phyloP scores from a whole-genome alignment of 2,797 vertebrate genomes.

The Furcifer pardalis region DNA sequence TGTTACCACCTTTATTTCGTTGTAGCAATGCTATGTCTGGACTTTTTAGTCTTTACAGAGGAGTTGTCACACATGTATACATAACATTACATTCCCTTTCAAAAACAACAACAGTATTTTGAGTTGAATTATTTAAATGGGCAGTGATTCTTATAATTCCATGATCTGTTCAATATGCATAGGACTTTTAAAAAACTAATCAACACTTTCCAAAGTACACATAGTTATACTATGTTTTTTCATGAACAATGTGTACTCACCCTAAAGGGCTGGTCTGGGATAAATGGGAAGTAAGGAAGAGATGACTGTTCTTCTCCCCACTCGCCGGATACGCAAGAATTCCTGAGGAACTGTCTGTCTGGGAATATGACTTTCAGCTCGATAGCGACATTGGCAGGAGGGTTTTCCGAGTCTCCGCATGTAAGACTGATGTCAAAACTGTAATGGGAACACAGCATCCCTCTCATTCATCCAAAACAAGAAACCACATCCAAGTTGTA shows the following conservation, averaged over 20 bases:
- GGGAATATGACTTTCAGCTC: conserved; percentile 92
- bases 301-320: conserved; percentile 90
- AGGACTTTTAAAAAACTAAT: background rate
- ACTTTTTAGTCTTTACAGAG: background rate
- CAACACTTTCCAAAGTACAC: background rate
- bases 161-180: conserved; percentile 18
- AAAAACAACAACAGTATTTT: fast-evolving
- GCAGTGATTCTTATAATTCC: fast-evolving
- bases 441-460: conserved; percentile 51
- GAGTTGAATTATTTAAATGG: fast-evolving
- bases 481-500: background rate
- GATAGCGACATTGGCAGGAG: conserved; percentile 87
- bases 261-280: conserved; percentile 96
- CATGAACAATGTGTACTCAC: conserved; percentile 76
- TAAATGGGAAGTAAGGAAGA: conserved; percentile 95
- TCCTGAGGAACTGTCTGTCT: conserved; percentile 91
- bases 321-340: conserved; percentile 89
- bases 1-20: background rate
- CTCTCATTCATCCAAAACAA: conserved; percentile 33
- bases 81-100: background rate
- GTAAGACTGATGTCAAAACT: conserved; percentile 95
- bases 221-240: no score
- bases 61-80: background rate
- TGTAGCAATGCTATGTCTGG: conserved; percentile 25
- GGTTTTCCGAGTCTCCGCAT: conserved; percentile 87